Evolutionary conservation across 2,888 invertebrate species (phyloP), one percentile per base, ranked within the genome.

Genomic region (Andrena fulva): DNA sequence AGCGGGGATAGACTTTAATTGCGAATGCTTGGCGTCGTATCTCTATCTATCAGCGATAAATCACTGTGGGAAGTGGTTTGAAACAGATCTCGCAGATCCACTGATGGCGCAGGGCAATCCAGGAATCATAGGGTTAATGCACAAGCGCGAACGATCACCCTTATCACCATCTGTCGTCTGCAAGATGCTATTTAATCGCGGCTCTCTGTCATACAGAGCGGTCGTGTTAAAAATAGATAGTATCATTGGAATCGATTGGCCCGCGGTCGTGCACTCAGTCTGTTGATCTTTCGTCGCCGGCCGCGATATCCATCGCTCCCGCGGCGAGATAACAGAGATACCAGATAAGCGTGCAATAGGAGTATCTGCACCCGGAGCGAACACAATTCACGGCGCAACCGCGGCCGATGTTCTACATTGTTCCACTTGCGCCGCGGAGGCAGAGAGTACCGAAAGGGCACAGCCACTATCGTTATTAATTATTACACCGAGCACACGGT

Each of bases 391-490:
- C 79, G 42, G 48, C 8, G 67, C 54, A 59, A 24, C 67, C 42
- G 68, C 68, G 52, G 27, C n/a, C 69, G 66, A 56, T 56, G 69
- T 67, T 52, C 31, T 69, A 74, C 82, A 85, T 76, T 68, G 86
- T 87, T 80, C 27, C 77, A n/a, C 33, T 63, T 52, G n/a, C 20
- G 20, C 8, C 56, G 60, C 16, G 1, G 16, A 20, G 33, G 60
- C 16, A 5, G 24, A 20, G 33, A 31, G 31, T 27, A 52, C 12
- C 52, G 68, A 77, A 68, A 54, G n/a, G 68, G 50, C 50, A 12
- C 4, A 27, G n/a, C 71, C 68, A 54, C 76, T 42, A 52, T 77
- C 4, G 29, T 84, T 87, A 87, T 85, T 85, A 87, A 87, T 87
- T 87, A 85, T 87, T 83, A 87, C 66, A 52, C 85, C 63, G 50